Base-by-base conservation (phyloP, 2,797 vertebrate species). In the Loris lydekkerianus region DNA sequence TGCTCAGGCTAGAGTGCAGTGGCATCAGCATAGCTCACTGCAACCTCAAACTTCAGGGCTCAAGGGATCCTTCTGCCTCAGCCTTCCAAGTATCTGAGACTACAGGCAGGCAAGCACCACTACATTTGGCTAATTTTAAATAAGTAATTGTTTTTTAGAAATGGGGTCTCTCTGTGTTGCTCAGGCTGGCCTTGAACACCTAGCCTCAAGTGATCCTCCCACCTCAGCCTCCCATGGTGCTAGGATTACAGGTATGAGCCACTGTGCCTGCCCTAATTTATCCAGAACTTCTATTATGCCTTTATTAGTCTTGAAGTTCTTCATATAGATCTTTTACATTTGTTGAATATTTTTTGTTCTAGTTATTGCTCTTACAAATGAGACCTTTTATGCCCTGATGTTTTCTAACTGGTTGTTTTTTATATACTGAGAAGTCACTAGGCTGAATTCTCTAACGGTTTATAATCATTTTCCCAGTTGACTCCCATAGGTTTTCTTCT, bases 301-400 rank as follows among this genome's bases (percentile, higher is more conserved):
- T 67, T 83, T 18, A 76, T 67, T 86, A 60, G 60, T 92, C 25
- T 67, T 89, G 14, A 88, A 86, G 4, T 89, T 91, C 60, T 85
- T 89, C 43, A 86, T 70, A 43, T 76, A 60, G 40, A 31, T 81
- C 6, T 61, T 92, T 89, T 75, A 81, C 7, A 43, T 89, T 86
- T 89, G n/a, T 82, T 86, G n/a, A 34, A 34, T 31, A 21, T 85
- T 61, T 94, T 91, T 86, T 46, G n/a, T 83, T 83, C 61, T 73
- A 60, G 21, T 86, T 86, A 70, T 56, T 87, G 20, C 8, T 82
- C 43, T 89, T 56, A 77, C 10, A 89, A 61, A 56, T 70, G 60
- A 73, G 60, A 70, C 93, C 34, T 72, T 93, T 92, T 65, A 53
- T 78, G 70, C 14, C 20, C 11, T 49, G 58, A 43, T 86, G 69